Evolutionary conservation across 30 jellyfish, hydroid and myxozoan species (phyloP).

Genomic region (Clytia hemisphaerica): DNA sequence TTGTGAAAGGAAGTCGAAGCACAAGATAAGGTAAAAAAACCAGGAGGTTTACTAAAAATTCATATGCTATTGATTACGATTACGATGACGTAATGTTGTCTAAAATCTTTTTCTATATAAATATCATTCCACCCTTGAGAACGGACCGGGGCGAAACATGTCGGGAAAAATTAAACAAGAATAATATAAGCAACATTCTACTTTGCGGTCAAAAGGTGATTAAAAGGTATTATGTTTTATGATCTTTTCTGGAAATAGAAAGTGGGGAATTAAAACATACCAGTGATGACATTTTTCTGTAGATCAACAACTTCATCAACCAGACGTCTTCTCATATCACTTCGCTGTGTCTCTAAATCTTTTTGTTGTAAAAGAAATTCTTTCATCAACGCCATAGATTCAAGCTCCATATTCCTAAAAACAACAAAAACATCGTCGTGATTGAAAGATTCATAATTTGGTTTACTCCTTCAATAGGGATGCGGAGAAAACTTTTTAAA

Average conservation of each 20-base stretch:
- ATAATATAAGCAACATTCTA: not conserved
- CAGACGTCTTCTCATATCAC: slow-evolving; percentile 57
- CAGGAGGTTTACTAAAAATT: no score
- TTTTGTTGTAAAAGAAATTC: slow-evolving; percentile 84
- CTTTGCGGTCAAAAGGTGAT: not conserved
- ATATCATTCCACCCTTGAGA: not conserved
- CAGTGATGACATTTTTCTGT: slow-evolving; percentile 62
- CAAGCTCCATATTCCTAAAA: slow-evolving; percentile 81
- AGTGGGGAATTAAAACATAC: slow-evolving; percentile 5
- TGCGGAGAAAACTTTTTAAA: no score
- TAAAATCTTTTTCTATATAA: no score
- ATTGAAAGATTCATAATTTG: no score
- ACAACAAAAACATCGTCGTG: no score
- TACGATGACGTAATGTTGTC: no score
- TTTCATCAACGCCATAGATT: slow-evolving; percentile 71
- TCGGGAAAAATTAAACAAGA: no score
- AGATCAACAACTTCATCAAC: slow-evolving; percentile 67
- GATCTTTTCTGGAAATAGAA: not conserved
- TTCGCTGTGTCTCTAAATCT: slow-evolving; percentile 68
- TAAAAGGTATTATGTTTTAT: not conserved
- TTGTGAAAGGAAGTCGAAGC: no score
- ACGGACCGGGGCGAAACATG: no score
- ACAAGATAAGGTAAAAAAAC: no score
- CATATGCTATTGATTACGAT: no score
- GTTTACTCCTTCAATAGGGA: no score